A percentile compares a stretch with the other conserved stretches of the same genome.
Conservation (phyloP, 1,140 invertebrate genomes). For the Tetranychus cinnabarinus region DNA sequence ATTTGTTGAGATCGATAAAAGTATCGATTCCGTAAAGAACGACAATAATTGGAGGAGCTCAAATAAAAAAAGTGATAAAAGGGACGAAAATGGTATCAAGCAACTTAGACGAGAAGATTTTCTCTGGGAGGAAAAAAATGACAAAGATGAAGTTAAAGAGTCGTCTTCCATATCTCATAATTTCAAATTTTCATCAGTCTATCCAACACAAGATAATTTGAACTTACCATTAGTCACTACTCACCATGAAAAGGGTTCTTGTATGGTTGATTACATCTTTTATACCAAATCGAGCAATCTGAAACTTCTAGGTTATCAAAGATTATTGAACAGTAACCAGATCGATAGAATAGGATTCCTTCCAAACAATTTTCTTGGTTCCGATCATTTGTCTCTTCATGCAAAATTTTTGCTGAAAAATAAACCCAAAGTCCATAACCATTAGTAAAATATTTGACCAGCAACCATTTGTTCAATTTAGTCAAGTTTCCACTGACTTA, state of each 20-base stretch:
- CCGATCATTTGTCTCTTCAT: slow-evolving; percentile 13
- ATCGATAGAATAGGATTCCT: slow-evolving; percentile 8
- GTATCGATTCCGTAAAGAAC: no score
- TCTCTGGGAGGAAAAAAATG: no score
- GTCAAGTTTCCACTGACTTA: no score
- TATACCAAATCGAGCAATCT: slow-evolving; percentile 11
- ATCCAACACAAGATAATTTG: slow-evolving; percentile 12
- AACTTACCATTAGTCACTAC: slow-evolving; percentile 16
- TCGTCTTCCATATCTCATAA: slow-evolving; percentile 15
- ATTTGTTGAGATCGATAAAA: neutral
- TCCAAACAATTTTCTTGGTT: slow-evolving; percentile 13
- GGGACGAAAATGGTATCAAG: no score
- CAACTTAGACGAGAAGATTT: no score
- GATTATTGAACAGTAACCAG: slow-evolving; percentile 7
- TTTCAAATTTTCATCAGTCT: slow-evolving; percentile 20
- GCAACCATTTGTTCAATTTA: no score
- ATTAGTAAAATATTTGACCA: no score
- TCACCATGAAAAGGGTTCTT: slow-evolving; percentile 13
- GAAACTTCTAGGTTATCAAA: slow-evolving; percentile 1
- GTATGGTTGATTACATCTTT: slow-evolving; percentile 23
- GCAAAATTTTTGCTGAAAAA: slow-evolving; percentile 8
- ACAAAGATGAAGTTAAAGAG: neutral
- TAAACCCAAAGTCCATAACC: no score
- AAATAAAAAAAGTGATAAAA: neutral
- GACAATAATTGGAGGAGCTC: no score